Evolutionary conservation across 2,113 vertebrate genomes (phyloP), one percentile per base, ranked within the genome.

Genomic region (Neofelis nebulosa): DNA sequence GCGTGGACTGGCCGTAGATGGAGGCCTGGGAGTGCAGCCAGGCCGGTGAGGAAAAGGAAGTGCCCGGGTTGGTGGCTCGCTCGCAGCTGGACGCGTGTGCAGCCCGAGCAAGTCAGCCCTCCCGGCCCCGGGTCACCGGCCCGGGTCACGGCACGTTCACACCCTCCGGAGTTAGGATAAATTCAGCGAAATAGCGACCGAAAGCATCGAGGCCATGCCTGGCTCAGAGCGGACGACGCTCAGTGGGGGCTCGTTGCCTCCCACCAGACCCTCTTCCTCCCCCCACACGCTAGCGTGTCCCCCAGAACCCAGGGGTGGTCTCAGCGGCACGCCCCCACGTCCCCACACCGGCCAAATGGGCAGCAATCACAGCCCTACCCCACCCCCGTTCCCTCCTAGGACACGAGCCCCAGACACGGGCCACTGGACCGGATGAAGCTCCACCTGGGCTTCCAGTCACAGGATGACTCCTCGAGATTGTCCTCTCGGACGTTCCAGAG

Each of bases 1-100:
- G 7, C 41, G 52, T 25, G 61, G 61, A 63, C 23, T 4, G 23
- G 61, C 9, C 7, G 9, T 63, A 23, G 25, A 27, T 3, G 9
- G 38, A 13, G 71, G 71, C 52, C 18, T 18, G 5, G 52, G 16
- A 45, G 16, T 6, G 4, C 52, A 3, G 52, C 52, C 52, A 55
- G 16, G 16, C 52, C 5, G 18, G 52, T 55, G 52, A 45, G 36
- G 10, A 23, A 0, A 13, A 3, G 38, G 71, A 45, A 7, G 38
- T 2, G 23, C 73, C 25, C 25, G 0, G 71, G 25, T 5, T 23
- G 36, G 25, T 5, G 11, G 36, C 36, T 38, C 21, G 45, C 19
- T 57, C 21, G 0, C 0, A 9, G 16, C n/a, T 31, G 1, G 57
- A 10, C 13, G 0, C 11, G 4, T 0, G 11, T 0, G 5, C 4